Evolutionary conservation across 2,113 vertebrate genomes (phyloP), one percentile per base, ranked within the genome.

Genomic region (Alces alces): DNA sequence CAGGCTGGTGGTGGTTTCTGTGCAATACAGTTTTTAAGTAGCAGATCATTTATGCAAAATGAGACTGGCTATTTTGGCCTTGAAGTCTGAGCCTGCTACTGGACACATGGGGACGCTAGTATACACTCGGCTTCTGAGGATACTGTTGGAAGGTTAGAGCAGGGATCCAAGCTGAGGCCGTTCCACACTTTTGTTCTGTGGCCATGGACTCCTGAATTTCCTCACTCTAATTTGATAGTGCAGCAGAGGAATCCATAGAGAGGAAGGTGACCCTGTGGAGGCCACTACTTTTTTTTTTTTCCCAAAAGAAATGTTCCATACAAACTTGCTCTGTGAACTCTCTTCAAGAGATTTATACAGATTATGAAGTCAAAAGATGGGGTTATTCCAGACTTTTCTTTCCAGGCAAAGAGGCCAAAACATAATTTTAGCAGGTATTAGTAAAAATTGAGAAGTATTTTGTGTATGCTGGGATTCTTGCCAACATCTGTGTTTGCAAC

Each of bases 371-470:
- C 93, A 96, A 87, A 96, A 97, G 96, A 97, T 86, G 33, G 55
- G 79, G 92, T 95, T 13, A 83, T 97, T 98, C 57, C 70, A 96
- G 97, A 95, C 54, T 98, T 98, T 98, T 98, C 92, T 98, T 98
- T 98, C 66, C 5, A n/a, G 95, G 57, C 57, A 95, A 80, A 97
- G 96, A 96, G 85, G 87, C 93, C 84, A 97, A 94, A 84, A 89
- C 73, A 96, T 80, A 95, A 93, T 98, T 98, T 98, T 97, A 98
- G 90, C 96, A 98, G 92, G 94, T 98, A 98, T 98, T 98, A 98
- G 86, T 98, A 92, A 97, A 98, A 98, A 96, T 57, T 86, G 88
- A 97, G 96, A 94, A 95, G 61, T 79, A 90, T 98, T 95, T 85
- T 96, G 88, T 98, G 36, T 96, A 52, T 95, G 89, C 73, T 92